These are phyloP conservation scores for Nerophis ophidion DNA, from an alignment of 2,113 vertebrate genomes.

Conservation along the genomic window DNA sequence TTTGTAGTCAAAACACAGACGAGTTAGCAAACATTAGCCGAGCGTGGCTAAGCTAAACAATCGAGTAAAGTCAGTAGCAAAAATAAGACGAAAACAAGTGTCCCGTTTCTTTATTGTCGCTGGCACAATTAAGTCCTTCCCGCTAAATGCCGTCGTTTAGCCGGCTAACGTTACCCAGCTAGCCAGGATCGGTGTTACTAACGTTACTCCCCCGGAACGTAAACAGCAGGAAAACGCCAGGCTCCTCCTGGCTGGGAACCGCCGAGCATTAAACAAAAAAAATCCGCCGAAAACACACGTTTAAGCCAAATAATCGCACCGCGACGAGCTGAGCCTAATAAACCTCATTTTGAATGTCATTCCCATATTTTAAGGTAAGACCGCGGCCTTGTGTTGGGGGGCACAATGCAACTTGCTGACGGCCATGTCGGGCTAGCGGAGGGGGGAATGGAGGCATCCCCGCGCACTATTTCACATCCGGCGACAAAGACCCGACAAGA, in stretches of 20 bases:
- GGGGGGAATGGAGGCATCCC: constrained; percentile 36
- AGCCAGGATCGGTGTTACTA: constrained; percentile 40
- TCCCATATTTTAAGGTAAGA: constrained; percentile 45
- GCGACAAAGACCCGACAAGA: constrained; percentile 35
- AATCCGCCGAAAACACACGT: constrained; percentile 17
- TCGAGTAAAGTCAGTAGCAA: background rate
- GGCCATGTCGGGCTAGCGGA: constrained; percentile 60
- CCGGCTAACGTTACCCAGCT: constrained; percentile 38
- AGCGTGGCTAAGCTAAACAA: constrained; percentile 24
- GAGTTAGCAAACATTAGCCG: constrained; percentile 65
- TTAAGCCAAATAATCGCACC: constrained; percentile 12
- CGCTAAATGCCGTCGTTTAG: constrained; percentile 60
- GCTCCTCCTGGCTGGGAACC: constrained; percentile 13
- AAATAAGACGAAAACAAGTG: background rate
- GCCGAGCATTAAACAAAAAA: background rate
- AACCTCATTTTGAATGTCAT: constrained; percentile 40
- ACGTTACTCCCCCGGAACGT: constrained; percentile 51
- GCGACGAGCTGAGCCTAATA: constrained; percentile 20
- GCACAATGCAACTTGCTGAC: constrained; percentile 71
- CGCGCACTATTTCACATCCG: constrained; percentile 32
- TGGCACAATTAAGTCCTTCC: constrained; percentile 36
- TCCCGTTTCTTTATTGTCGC: constrained; percentile 20
- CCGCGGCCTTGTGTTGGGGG: constrained; percentile 59
- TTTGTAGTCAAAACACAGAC: constrained; percentile 58
- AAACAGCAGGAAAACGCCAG: constrained; percentile 54